A percentile compares a stretch with the other conserved stretches of the same genome.
Conservation (phyloP, 2,797 vertebrate species). For the Leptoclinus maculatus region DNA sequence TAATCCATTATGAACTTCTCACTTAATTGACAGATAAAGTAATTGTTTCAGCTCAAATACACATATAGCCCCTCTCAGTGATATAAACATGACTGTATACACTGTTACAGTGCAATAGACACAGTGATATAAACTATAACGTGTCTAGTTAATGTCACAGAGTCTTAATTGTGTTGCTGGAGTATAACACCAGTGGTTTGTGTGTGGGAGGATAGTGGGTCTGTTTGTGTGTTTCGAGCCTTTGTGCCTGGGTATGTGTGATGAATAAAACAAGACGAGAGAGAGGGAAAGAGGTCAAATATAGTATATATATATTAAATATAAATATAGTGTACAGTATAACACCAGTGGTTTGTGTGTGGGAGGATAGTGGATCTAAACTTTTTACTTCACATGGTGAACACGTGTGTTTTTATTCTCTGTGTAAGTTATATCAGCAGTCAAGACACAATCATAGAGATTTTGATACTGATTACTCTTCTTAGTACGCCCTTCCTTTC, state of each 20-base stretch:
- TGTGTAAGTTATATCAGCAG: conserved; percentile 25
- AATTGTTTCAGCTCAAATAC: neutral
- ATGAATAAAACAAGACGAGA: conserved; percentile 24
- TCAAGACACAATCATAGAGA: conserved; percentile 39
- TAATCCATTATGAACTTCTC: neutral
- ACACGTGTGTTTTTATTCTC: neutral
- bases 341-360: no score
- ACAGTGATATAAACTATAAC: neutral
- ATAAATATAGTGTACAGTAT: no score
- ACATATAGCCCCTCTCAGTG: neutral
- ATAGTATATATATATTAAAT: no score
- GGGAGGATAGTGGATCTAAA: no score
- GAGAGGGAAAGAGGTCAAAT: conserved; percentile 40
- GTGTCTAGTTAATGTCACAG: neutral
- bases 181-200: conserved; percentile 22
- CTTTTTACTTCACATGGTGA: neutral
- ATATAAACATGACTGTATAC: neutral
- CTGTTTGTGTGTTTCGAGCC: conserved; percentile 49
- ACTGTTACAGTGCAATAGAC: neutral
- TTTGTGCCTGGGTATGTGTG: conserved; percentile 46
- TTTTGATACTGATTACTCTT: conserved; percentile 55
- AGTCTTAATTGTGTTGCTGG: conserved; percentile 19
- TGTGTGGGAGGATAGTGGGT: conserved; percentile 49
- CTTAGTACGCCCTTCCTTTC: conserved; percentile 56
- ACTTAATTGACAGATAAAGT: neutral